Evolutionary conservation across 1,140 invertebrate species (phyloP).

Genomic region (Drosophila kepulauana): DNA sequence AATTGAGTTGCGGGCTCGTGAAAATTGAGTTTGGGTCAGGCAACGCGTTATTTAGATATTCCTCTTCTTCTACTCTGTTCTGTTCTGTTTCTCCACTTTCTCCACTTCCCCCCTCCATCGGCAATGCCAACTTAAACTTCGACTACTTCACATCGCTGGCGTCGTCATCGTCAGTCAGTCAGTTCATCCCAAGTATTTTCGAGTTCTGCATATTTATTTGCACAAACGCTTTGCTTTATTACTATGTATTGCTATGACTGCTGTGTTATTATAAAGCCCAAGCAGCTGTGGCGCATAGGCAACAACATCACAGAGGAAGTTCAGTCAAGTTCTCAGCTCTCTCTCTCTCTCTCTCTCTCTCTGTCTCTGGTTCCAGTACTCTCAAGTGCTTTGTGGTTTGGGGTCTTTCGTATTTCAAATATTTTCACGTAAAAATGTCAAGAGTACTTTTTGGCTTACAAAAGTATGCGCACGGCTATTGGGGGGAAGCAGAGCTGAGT

Average conservation of each 20-base stretch:
- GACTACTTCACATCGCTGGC: conserved; percentile 23
- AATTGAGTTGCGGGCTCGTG: conserved; percentile 79
- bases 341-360: no score
- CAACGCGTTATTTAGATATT: conserved; percentile 64
- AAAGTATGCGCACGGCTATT: conserved; percentile 44
- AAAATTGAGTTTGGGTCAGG: conserved; percentile 74
- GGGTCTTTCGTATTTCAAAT: conserved; percentile 65
- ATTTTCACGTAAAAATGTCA: conserved; percentile 71
- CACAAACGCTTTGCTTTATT: conserved; percentile 78
- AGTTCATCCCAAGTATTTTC: conserved; percentile 75
- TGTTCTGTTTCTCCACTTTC: not conserved
- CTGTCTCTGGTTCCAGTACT: conserved; percentile 13
- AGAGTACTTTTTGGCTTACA: conserved; percentile 69
- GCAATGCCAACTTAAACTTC: not conserved
- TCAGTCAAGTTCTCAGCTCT: no score
- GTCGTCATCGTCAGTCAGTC: conserved; percentile 42
- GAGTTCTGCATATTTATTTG: conserved; percentile 81
- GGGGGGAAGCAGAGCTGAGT: no score
- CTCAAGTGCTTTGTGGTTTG: conserved; percentile 45
- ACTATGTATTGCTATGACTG: conserved; percentile 73
- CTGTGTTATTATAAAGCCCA: conserved; percentile 68
- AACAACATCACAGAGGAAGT: not conserved
- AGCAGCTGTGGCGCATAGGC: conserved; percentile 8
- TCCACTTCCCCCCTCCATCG: not conserved
- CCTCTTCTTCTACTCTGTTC: conserved; percentile 8